Evolutionary conservation across 2,113 vertebrate species (phyloP), one percentile per base, ranked within the genome.

Genomic region (Nanorana parkeri): DNA sequence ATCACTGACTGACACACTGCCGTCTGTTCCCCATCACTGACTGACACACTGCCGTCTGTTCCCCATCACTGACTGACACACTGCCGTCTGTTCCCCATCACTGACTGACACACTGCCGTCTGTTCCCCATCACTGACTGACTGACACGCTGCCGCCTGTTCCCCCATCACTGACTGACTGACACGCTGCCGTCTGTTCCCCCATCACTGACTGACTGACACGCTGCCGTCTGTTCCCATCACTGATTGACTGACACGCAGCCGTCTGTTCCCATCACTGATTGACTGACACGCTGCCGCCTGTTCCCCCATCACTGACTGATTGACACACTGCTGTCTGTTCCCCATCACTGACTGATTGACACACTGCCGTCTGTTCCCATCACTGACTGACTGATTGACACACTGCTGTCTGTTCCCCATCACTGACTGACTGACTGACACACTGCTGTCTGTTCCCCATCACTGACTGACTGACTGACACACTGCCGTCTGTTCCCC

Each of bases 301-400:
- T 28, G 23, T 28, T 28, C 11, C 64, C 64, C 64, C n/a, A 16
- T 36, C 32, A 36, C 32, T 36, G 32, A 36, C 32, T 36, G 32
- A n/a, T 19, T n/a, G n/a, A n/a, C n/a, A 0, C 0, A 17, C 54
- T 24, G 1, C 20, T 11, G 20, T 10, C 7, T 0, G 1, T 0
- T 2, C 15, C 19, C 15, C n/a, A 13, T 0, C 0, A 54, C 66
- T 58, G 55, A n/a, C 55, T 3, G 16, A 29, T n/a, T n/a, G n/a
- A n/a, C n/a, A n/a, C n/a, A n/a, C n/a, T n/a, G n/a, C n/a, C 32
- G 3, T 5, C 29, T 32, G 29, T 36, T 6, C 32, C 8, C 32
- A 0, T 36, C 32, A 28, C 0, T 3, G 28, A 0, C 41, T 10
- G 1, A 58, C 51, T 61, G 36, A 19, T n/a, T n/a, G n/a, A n/a